Evolutionary conservation across 92 coral and sea anemone species (phyloP).

Genomic region (Siderastrea radians): DNA sequence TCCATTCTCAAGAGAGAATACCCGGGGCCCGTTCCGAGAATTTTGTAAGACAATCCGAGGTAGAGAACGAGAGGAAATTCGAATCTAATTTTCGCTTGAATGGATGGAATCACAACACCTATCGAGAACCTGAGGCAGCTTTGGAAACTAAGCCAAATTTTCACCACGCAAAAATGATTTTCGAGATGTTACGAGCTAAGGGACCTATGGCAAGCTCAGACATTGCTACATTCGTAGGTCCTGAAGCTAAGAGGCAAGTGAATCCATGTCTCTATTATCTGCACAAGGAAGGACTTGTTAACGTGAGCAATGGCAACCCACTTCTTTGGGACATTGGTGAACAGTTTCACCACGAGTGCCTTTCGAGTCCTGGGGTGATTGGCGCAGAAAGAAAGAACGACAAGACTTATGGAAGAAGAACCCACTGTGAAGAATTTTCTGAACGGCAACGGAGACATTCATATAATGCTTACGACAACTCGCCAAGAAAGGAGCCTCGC

Average conservation of each 20-base stretch:
- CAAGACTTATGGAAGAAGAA: conserved; percentile 36
- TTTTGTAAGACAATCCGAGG: neutral
- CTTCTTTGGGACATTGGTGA: conserved; percentile 45
- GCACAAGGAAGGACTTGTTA: conserved; percentile 6
- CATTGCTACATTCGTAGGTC: neutral
- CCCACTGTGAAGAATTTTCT: neutral
- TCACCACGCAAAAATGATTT: neutral
- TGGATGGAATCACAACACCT: neutral
- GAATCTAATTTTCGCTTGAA: neutral
- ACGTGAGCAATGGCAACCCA: conserved; percentile 5
- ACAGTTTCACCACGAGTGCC: conserved; percentile 4
- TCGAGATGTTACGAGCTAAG: neutral
- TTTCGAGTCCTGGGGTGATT: conserved; percentile 70
- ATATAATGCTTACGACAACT: neutral
- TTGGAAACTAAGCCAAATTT: neutral
- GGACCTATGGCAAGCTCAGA: conserved; percentile 21
- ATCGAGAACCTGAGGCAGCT: neutral
- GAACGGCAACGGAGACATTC: conserved; percentile 27
- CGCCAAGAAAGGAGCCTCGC: conserved; percentile 7
- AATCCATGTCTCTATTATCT: neutral
- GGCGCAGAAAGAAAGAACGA: conserved; percentile 76
- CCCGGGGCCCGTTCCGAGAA: neutral
- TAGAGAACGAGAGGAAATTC: neutral
- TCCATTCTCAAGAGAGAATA: neutral
- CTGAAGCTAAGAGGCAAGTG: neutral